phyloP scores from a whole-genome alignment of 2,113 vertebrate genomes.

The Corythaeola cristata region DNA sequence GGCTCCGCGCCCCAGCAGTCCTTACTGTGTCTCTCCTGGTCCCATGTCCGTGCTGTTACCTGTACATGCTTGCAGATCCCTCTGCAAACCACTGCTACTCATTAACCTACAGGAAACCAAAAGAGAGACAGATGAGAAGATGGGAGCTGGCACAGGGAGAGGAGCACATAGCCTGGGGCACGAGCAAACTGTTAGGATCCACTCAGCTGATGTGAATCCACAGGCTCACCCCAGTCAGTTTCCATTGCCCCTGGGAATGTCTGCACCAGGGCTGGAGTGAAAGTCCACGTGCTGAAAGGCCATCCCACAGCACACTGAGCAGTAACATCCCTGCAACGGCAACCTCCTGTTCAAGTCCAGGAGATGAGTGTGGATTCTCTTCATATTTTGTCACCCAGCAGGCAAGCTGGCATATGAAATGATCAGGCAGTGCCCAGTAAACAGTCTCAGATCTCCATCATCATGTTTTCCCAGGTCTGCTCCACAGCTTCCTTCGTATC shows the following conservation, averaged over 20 bases:
- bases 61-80: neutral
- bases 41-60: neutral
- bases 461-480: neutral
- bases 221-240: neutral
- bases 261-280: neutral
- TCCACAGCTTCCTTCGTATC: neutral
- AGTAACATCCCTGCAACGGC: neutral
- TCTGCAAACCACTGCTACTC: neutral
- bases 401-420: accelerated
- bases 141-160: neutral
- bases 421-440: neutral
- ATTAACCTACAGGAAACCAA: neutral
- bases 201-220: neutral
- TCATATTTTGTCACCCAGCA: neutral
- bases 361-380: neutral
- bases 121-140: neutral
- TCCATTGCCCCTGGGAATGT: neutral
- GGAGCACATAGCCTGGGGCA: neutral
- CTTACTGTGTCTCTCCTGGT: neutral
- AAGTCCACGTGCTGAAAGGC: accelerated
- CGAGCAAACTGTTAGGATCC: neutral
- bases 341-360: neutral
- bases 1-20: neutral
- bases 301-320: neutral
- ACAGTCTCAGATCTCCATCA: neutral